phyloP scores from a whole-genome alignment of 2,888 invertebrate genomes.

The Lamproptera curius region DNA sequence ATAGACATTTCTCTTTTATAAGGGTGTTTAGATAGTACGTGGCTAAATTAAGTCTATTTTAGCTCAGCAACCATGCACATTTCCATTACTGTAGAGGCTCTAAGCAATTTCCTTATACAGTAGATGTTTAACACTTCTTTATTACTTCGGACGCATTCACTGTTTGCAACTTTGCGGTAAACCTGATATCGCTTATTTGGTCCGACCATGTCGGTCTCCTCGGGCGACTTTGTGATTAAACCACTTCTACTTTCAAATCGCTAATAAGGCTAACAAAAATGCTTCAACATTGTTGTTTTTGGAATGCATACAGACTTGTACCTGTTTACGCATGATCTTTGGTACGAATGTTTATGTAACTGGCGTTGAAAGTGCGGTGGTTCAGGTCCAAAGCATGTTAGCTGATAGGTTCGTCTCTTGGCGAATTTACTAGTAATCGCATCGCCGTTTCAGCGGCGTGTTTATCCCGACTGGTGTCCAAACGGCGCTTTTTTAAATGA shows the following conservation, averaged over 20 bases:
- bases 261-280: background rate
- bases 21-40: no score
- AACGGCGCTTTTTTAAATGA: conserved; percentile 42
- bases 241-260: background rate
- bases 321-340: background rate
- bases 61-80: no score
- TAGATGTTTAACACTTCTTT: no score
- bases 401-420: no score
- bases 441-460: conserved; percentile 18
- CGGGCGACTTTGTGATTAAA: background rate
- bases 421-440: no score
- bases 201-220: background rate
- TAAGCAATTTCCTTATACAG: no score
- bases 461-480: conserved; percentile 37
- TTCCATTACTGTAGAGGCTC: no score
- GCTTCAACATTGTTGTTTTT: background rate
- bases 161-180: background rate
- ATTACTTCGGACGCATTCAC: background rate
- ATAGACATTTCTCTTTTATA: no score
- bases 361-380: no score
- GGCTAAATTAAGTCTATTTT: no score
- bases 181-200: conserved; percentile 1
- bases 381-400: no score
- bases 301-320: no score
- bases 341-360: background rate